Base-by-base conservation (phyloP, 1,140 invertebrate species). In the Panagrolaimus sp. region DNA sequence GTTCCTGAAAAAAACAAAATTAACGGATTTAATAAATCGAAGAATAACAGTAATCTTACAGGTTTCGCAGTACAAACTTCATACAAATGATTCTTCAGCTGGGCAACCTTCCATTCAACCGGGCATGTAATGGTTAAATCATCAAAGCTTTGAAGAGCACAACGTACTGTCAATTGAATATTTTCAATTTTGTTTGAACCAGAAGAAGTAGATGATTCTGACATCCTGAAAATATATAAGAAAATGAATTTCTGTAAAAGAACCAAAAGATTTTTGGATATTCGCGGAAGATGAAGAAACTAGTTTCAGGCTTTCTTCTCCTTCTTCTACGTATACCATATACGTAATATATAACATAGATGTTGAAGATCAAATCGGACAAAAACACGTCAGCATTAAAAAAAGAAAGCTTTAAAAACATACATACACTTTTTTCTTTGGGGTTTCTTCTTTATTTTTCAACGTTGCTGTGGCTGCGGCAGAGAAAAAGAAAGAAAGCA, bases 61-160 rank as follows among this genome's bases (percentile, higher is more conserved):
- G 68, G 68, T 32, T 70, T 70, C 5, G 68, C n/a, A 9, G 28
- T 14, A 3, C 64, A 68, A 26, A 26, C 26, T 32, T 70, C 43
- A 43, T 32, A 47, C 12, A 70, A 17, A 67, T 69, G 63, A n/a
- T 65, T 45, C 32, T 70, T 70, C 17, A 70, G 43, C 21, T 70
- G 62, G 3, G 43, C 21, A 66, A 70, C 68, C 5, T 15, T 70
- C 68, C 68, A 70, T 24, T 44, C 52, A 21, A 58, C 28, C 17
- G 52, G 10, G 8, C 21, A 21, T 26, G 21, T 21, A 12, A 58
- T 28, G 21, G 52, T 58, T 21, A 58, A 28, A 58, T 58, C 52
- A 28, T 58, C 52, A 21, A 58, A 58, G n/a, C 52, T 58, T 58
- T 58, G 52, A 8, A 58, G 52, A 12, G 52, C 52, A 58, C 52